Conservation (phyloP, 1,140 invertebrate genomes). For the Diploscapter pachys region DNA sequence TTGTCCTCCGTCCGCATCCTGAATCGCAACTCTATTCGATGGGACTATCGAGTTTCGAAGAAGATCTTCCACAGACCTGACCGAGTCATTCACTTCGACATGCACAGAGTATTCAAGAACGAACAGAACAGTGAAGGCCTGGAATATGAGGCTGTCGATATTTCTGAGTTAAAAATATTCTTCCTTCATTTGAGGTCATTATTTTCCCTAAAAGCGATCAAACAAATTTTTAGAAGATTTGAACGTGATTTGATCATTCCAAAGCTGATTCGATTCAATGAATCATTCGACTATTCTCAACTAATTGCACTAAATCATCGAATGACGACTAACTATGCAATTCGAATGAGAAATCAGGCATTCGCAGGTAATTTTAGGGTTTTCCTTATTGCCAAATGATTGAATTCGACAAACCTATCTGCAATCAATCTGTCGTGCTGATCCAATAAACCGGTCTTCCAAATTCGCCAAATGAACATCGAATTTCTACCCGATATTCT, state of each 20-base stretch:
- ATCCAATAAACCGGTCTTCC: no score
- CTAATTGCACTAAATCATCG: constrained; percentile 10
- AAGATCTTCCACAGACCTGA: constrained; percentile 21
- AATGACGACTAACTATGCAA: constrained; percentile 7
- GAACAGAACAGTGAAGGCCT: not conserved
- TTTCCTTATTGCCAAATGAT: no score
- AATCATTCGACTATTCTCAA: constrained; percentile 6
- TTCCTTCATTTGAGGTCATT: not conserved
- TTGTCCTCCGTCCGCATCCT: constrained; percentile 6
- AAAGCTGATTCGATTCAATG: not conserved
- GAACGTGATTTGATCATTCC: constrained; percentile 12
- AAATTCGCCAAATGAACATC: no score
- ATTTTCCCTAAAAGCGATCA: no score
- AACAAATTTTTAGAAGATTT: not conserved
- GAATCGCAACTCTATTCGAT: constrained; percentile 1
- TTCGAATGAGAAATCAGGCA: not conserved
- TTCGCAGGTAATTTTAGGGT: constrained; percentile 1
- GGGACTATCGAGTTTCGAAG: constrained; percentile 15
- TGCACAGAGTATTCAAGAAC: constrained; percentile 13
- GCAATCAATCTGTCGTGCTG: no score
- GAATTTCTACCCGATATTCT: no score
- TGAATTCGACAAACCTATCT: no score
- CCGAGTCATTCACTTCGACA: constrained; percentile 10
- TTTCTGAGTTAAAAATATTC: not conserved
- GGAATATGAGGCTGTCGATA: constrained; percentile 7